Conservation (phyloP, 2,797 vertebrate genomes). For the Squalus acanthias region DNA sequence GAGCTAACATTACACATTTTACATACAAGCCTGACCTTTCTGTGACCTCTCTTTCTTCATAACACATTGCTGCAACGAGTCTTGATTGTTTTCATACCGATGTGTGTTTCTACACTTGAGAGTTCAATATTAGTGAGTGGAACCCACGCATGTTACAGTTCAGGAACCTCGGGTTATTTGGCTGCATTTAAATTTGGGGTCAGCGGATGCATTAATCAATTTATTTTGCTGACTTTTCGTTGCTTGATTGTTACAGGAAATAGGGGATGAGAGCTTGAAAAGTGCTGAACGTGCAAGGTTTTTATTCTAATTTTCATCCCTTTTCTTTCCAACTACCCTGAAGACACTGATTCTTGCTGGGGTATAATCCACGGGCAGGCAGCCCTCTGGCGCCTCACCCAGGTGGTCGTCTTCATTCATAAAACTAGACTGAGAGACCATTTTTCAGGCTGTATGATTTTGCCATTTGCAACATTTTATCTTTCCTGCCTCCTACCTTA, state of each 20-base stretch:
- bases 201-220: background rate
- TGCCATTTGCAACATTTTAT: no score
- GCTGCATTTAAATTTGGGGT: background rate
- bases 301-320: background rate
- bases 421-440: background rate
- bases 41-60: background rate
- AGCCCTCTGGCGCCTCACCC: background rate
- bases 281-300: background rate
- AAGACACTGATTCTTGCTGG: background rate
- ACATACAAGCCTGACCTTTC: background rate
- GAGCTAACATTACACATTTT: background rate
- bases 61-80: background rate
- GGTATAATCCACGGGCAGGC: background rate
- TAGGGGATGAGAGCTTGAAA: background rate
- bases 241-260: background rate
- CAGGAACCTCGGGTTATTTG: background rate
- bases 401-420: background rate
- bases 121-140: background rate
- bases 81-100: background rate
- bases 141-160: background rate
- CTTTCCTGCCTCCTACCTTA: no score
- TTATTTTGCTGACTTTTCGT: background rate
- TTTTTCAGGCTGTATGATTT: no score
- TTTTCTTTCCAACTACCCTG: background rate
- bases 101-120: background rate